Conservation (phyloP, 2,888 invertebrate genomes). For the Uloborus plumipes region DNA sequence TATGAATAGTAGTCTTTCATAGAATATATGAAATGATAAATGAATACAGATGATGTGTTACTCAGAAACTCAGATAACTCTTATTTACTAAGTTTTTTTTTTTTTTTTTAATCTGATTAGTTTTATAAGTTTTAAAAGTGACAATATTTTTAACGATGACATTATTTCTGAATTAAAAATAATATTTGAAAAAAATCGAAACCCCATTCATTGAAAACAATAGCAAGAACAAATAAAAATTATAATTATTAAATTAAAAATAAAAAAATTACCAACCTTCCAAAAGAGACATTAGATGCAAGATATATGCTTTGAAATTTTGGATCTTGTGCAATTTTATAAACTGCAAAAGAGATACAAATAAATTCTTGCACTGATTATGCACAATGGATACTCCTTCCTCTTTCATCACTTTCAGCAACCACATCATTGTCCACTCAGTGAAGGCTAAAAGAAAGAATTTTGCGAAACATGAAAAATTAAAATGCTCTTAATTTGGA, state of each 20-base stretch:
- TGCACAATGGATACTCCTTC: constrained; percentile 25
- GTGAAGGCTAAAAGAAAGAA: constrained; percentile 41
- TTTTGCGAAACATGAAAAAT: too few relatives aligned
- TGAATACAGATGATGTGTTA: too few relatives aligned
- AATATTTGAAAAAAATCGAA: too few relatives aligned
- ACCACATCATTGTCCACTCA: constrained; percentile 60
- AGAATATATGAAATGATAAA: too few relatives aligned
- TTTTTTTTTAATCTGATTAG: too few relatives aligned
- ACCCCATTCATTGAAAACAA: neutral
- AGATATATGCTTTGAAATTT: constrained; percentile 29
- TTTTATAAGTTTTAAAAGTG: too few relatives aligned
- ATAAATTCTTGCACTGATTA: constrained; percentile 42
- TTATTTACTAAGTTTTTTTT: too few relatives aligned
- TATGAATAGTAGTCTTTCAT: too few relatives aligned
- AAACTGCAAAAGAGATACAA: constrained; percentile 44
- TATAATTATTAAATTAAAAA: neutral
- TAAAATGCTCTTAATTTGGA: too few relatives aligned
- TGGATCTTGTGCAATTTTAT: constrained; percentile 26
- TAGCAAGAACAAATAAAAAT: neutral
- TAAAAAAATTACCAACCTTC: constrained; percentile 19
- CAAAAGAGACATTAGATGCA: constrained; percentile 20
- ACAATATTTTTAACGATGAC: too few relatives aligned
- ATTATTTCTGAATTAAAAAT: too few relatives aligned
- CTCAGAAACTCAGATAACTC: too few relatives aligned
- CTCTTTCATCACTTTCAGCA: constrained; percentile 35